Evolutionary conservation across 2,888 invertebrate genomes (phyloP).

Genomic region (Bombyx huttoni): DNA sequence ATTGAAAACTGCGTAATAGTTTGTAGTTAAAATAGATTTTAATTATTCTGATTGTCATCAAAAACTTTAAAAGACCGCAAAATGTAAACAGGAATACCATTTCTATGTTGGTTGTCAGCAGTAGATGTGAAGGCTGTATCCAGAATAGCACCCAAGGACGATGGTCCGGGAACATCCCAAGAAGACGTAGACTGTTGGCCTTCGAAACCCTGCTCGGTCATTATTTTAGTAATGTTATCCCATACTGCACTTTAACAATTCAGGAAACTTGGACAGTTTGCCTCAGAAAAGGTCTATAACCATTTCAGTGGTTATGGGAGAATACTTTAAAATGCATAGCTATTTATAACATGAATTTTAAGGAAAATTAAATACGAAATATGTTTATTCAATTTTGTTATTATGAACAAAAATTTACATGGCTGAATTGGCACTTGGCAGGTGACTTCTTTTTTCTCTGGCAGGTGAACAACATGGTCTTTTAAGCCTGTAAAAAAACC

Average conservation of each 20-base stretch:
- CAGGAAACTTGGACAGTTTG: background rate
- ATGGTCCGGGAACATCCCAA: slow-evolving; percentile 61
- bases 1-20: background rate
- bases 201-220: slow-evolving; percentile 55
- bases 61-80: background rate
- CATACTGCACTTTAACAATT: background rate
- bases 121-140: slow-evolving; percentile 76
- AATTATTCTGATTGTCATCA: background rate
- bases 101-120: slow-evolving; percentile 48
- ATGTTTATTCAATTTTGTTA: background rate
- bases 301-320: background rate
- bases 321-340: background rate
- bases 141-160: slow-evolving; percentile 75
- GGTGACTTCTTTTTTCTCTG: background rate
- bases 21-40: background rate
- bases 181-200: slow-evolving; percentile 46
- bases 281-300: background rate
- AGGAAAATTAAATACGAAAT: too few species aligned
- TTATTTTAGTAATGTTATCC: slow-evolving; percentile 19
- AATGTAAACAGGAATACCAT: slow-evolving; percentile 28
- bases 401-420: slow-evolving; percentile 13
- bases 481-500: too few species aligned
- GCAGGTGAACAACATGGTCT: background rate
- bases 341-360: background rate
- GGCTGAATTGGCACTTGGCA: background rate